These are phyloP conservation scores for Acanthochromis polyacanthus DNA, from an alignment of 2,113 vertebrate genomes.

Conservation along the genomic window DNA sequence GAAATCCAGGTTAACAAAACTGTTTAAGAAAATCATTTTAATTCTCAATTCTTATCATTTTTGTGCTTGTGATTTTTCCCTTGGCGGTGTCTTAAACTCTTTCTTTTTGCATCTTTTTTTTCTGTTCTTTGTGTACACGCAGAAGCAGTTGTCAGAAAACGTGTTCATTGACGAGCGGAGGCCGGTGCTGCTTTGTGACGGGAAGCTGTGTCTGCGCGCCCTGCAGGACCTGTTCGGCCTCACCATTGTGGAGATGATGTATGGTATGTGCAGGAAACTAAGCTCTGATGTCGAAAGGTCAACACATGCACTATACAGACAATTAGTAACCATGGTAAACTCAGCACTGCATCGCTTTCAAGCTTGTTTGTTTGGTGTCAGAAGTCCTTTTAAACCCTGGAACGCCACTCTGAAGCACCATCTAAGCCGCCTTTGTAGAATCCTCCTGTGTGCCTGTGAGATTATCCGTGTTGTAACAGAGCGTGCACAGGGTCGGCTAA, in stretches of 20 bases:
- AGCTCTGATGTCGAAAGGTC: not conserved
- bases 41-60: too few relatives aligned
- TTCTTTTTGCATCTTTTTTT: not conserved
- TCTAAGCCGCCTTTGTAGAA: not conserved
- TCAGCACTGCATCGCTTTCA: not conserved
- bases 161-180: conserved; percentile 88
- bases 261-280: conserved; percentile 84
- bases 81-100: too few relatives aligned
- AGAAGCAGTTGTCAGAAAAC: conserved; percentile 89
- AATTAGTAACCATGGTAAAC: not conserved
- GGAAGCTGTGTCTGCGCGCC: conserved; percentile 87
- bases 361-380: not conserved
- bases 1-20: too few relatives aligned
- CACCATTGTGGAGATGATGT: conserved; percentile 91
- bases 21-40: too few relatives aligned
- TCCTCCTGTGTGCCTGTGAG: not conserved
- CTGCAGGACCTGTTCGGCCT: conserved; percentile 92
- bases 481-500: not conserved
- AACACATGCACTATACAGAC: not conserved
- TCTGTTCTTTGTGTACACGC: conserved; percentile 8
- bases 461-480: conserved; percentile 14
- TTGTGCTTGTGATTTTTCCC: too few relatives aligned
- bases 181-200: conserved; percentile 90
- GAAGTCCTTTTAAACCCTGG: not conserved
- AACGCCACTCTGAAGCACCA: not conserved